phyloP scores from a whole-genome alignment of 2,888 invertebrate species.

The Chydorus sphaericus region DNA sequence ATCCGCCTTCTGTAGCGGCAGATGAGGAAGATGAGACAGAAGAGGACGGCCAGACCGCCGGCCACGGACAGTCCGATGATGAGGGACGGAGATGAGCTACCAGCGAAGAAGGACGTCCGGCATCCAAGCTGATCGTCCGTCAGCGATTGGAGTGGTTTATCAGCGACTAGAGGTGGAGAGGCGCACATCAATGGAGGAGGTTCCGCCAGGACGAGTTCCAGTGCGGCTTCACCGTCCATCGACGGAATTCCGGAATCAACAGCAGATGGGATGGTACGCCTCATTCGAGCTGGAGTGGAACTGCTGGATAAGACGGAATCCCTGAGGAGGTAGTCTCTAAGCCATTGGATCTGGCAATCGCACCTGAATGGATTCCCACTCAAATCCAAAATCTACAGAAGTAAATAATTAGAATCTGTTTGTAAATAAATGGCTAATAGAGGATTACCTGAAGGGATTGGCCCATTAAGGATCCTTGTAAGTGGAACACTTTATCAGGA shows the following conservation, averaged over 20 bases:
- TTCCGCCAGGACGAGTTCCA: background rate
- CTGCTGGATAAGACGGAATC: background rate
- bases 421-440: too few species aligned
- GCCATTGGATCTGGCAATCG: conserved; percentile 65
- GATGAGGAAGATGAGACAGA: conserved; percentile 58
- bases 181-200: conserved; percentile 47
- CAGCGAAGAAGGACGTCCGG: conserved; percentile 49
- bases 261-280: background rate
- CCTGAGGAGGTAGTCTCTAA: conserved; percentile 41
- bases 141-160: conserved; percentile 48
- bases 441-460: conserved; percentile 57
- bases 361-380: conserved; percentile 70
- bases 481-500: conserved; percentile 64
- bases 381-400: too few species aligned
- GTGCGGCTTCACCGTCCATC: background rate
- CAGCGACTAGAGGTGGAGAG: conserved; percentile 53
- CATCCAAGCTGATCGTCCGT: conserved; percentile 66
- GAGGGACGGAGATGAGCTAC: conserved; percentile 63
- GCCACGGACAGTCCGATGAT: conserved; percentile 61
- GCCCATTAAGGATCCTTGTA: conserved; percentile 42
- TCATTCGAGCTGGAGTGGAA: background rate
- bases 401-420: too few species aligned
- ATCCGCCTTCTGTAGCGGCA: conserved; percentile 67
- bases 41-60: conserved; percentile 51
- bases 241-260: background rate